Evolutionary conservation across 2,113 vertebrate genomes (phyloP), one percentile per base, ranked within the genome.

Genomic region (Balaeniceps rex): DNA sequence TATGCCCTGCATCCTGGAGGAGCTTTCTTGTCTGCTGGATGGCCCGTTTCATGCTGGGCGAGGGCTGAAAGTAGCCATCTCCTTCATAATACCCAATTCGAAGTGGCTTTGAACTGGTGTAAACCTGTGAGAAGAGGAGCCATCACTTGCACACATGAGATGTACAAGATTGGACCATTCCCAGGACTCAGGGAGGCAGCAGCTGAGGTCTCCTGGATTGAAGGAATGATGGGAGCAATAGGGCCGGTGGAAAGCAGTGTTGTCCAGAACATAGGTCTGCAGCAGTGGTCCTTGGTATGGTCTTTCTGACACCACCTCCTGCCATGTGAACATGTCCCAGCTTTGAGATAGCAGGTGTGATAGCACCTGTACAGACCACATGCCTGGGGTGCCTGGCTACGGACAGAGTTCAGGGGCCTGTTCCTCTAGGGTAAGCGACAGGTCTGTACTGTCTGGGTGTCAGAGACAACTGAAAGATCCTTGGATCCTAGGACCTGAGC

Each of bases 1-100:
- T 99, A 87, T 99, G 99, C 1, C 99, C 99, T n/a, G 99, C 99
- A 31, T 97, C 95, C 96, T 99, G 98, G 15, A 99, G 97, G 66
- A 98, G 97, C 66, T 95, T 94, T 92, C 98, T 99, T 28, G 98
- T 98, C 96, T 99, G 98, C 94, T 98, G 90, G 54, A 99, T 9
- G 3, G 96, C 98, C 44, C 98, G 93, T 70, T n/a, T 96, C 99
- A 99, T 99, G 98, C 99, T 98, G 3, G 99, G 98, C 11, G 96
- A 98, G 3, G 98, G 97, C 85, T 97, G 96, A 44, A 96, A 94
- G 76, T 97, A 98, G 29, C 98, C 98, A 23, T 99, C 98, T 2
- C 65, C 97, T 93, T 99, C 98, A 6, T 98, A 96, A 90, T 98
- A 99, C 14, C 99, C 99, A 11, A 99, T 98, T 42, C 96, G 96